Base-by-base conservation (phyloP, 2,888 invertebrate genomes). In the Archips xylosteana region DNA sequence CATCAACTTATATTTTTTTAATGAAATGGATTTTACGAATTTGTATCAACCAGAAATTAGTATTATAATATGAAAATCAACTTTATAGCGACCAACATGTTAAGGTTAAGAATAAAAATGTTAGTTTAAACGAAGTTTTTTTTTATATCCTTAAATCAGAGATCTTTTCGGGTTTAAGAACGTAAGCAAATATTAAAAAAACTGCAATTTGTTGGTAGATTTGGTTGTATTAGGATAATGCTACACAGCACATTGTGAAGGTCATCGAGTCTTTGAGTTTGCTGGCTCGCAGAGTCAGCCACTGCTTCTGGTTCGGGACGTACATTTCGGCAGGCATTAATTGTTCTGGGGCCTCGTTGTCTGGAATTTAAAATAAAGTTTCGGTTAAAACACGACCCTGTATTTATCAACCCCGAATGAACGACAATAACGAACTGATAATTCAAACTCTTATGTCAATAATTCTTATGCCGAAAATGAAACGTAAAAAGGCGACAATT, bases 291-390 rank as follows among this genome's bases (percentile, higher is more conserved):
- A 98, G 92, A 77, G 97, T 96, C 10, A 98, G 93, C 98, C 98
- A 98, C 82, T 97, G 97, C 87, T 97, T 97, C 89, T 98, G 98
- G 90, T 98, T 98, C 2, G 98, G 98, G 10, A 98, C 98, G 86
- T 98, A 98, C 98, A 98, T 98, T 90, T 98, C 98, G 0, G 98
- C 97, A 0, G 98, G 98, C 96, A 98, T 97, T 81, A 97, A 93
- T 42, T 95, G 95, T 74, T 95, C 95, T 10, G 94, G 94, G 0
- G 91, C 86, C 23, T 94, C 93, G 78, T 87, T 92, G 83, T 94
- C 95, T 89, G 80, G 68, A 84, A 85, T 68, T 84, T 13, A 5
- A 4, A 39, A 39, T 6, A 39, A 36, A 36, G 23, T 23, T 23
- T 23, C 23, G 1, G 23, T 23, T 23, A 23, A 23, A 23, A 23